Conservation (phyloP, 2,113 vertebrate species). For the Meleagris gallopavo region DNA sequence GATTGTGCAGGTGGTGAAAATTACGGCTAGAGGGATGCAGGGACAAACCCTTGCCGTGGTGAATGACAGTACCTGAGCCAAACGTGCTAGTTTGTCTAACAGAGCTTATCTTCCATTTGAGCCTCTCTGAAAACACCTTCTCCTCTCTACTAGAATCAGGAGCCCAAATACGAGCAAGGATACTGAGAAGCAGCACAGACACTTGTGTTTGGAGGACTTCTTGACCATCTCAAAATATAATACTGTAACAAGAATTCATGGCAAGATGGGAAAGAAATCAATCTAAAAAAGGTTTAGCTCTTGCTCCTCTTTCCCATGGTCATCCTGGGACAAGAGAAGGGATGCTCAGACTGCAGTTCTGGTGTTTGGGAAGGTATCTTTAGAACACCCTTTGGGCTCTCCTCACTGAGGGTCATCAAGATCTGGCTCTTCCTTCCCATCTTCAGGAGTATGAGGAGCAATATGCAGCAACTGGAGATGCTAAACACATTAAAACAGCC, state of each 20-base stretch:
- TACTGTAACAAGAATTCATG: not conserved
- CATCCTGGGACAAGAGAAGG: rapidly evolving
- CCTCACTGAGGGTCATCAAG: not conserved
- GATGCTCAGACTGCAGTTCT: not conserved
- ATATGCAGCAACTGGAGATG: not conserved
- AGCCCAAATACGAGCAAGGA: not conserved
- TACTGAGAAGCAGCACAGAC: not conserved
- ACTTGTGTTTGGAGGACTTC: not conserved
- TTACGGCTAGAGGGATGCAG: not conserved
- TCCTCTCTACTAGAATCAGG: not conserved
- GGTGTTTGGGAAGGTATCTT: not conserved
- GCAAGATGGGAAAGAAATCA: not conserved
- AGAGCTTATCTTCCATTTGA: not conserved
- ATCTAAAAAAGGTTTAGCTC: not conserved
- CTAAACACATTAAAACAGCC: not conserved
- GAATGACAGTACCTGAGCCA: not conserved
- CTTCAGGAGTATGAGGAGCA: not conserved
- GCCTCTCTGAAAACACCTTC: not conserved
- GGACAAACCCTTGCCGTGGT: not conserved
- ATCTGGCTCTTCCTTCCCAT: not conserved
- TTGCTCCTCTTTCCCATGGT: not conserved
- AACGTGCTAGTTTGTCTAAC: not conserved
- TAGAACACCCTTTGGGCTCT: not conserved
- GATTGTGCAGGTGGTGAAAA: slow-evolving; percentile 28
- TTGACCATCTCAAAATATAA: not conserved